Percentiles rank a stretch among this genome's conserved stretches.
Evolutionary conservation across 2,888 invertebrate species (phyloP).

Genomic region (Stenoptilia bipunctidactyla): DNA sequence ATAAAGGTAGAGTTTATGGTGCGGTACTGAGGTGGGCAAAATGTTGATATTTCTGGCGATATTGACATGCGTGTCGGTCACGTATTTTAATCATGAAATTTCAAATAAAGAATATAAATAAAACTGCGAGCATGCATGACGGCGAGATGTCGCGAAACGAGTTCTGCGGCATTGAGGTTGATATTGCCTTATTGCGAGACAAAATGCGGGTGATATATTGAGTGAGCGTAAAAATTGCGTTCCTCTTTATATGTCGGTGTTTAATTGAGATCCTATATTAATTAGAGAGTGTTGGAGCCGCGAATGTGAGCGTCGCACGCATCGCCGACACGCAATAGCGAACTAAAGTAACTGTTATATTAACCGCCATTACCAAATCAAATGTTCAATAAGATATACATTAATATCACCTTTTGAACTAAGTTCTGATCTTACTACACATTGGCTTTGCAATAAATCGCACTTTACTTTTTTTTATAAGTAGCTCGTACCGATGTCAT

Average conservation of each 20-base stretch:
- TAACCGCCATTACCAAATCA: constrained; percentile 6
- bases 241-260: constrained; percentile 63
- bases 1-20: not conserved
- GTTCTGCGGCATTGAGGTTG: constrained; percentile 47
- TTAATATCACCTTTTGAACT: too few species aligned
- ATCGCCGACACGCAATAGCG: constrained; percentile 47
- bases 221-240: constrained; percentile 51
- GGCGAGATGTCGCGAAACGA: constrained; percentile 37
- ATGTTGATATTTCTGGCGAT: too few species aligned
- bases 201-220: constrained; percentile 42
- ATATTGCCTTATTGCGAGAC: constrained; percentile 49
- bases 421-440: too few species aligned
- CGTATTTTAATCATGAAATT: constrained; percentile 3
- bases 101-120: constrained; percentile 4
- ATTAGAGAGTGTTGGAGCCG: constrained; percentile 62
- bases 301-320: constrained; percentile 65
- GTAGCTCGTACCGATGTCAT: too few species aligned
- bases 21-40: not conserved
- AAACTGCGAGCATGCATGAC: constrained; percentile 10
- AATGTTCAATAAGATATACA: too few species aligned
- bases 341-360: constrained; percentile 21
- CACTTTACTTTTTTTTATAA: too few species aligned
- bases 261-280: constrained; percentile 73
- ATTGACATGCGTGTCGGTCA: too few species aligned
- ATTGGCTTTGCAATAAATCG: too few species aligned